These are phyloP conservation scores for Celastrina argiolus DNA, from an alignment of 2,888 invertebrate species.

Conservation along the genomic window DNA sequence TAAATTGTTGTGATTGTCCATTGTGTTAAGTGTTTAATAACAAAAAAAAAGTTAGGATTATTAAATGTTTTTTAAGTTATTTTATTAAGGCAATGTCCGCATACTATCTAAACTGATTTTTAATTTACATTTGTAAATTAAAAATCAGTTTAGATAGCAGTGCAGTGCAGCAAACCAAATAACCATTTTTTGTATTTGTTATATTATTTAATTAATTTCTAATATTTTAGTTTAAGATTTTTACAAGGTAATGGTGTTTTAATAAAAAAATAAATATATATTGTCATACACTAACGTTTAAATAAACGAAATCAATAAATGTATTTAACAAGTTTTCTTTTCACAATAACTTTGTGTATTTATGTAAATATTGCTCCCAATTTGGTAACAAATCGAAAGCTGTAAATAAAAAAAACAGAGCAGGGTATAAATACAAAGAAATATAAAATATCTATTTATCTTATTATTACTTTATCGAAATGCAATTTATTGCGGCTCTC, in stretches of 20 bases:
- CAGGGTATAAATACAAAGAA: slow-evolving; percentile 40
- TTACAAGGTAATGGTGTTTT: slow-evolving; percentile 20
- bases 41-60: neutral
- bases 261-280: slow-evolving; percentile 20
- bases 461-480: slow-evolving; percentile 55
- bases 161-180: slow-evolving; percentile 17
- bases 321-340: slow-evolving; percentile 18
- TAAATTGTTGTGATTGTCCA: neutral
- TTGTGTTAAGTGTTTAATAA: slow-evolving; percentile 5
- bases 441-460: slow-evolving; percentile 62
- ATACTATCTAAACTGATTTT: slow-evolving; percentile 2
- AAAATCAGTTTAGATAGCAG: too few species aligned
- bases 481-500: slow-evolving; percentile 54
- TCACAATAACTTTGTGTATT: slow-evolving; percentile 18
- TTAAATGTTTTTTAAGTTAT: neutral
- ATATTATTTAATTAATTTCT: slow-evolving; percentile 19
- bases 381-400: slow-evolving; percentile 21
- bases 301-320: slow-evolving; percentile 21
- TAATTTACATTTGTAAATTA: too few species aligned
- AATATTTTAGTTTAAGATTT: slow-evolving; percentile 17
- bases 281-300: slow-evolving; percentile 15
- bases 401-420: slow-evolving; percentile 49
- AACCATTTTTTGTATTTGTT: slow-evolving; percentile 15
- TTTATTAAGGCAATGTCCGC: slow-evolving; percentile 11
- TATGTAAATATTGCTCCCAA: slow-evolving; percentile 18